Percentiles rank a stretch among this genome's conserved stretches.
These are phyloP conservation scores for Lagocephalus sceleratus DNA, from an alignment of 2,797 vertebrate species.

Conservation along the genomic window DNA sequence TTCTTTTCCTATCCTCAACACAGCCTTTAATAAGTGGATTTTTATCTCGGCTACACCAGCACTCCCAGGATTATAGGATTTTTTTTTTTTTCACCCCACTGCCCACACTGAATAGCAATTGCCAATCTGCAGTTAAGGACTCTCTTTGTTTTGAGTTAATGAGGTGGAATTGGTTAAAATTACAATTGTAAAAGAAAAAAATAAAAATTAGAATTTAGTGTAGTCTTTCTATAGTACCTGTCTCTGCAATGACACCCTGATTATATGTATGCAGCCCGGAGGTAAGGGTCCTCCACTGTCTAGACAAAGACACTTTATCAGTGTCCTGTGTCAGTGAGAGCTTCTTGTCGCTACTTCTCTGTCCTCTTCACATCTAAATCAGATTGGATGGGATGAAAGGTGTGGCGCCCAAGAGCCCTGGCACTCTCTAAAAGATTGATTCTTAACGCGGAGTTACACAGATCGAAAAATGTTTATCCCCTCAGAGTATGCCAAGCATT, in stretches of 20 bases:
- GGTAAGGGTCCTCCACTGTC: conserved; percentile 12
- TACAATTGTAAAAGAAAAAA: conserved; percentile 8
- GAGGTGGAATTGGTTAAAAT: conserved; percentile 18
- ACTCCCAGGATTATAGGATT: conserved; percentile 62
- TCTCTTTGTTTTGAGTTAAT: conserved; percentile 39
- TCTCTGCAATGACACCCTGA: conserved; percentile 1
- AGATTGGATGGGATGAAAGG: conserved; percentile 5
- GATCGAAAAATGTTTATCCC: no score
- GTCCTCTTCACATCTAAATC: conserved; percentile 5
- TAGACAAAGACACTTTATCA: conserved; percentile 27
- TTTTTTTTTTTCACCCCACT: conserved; percentile 15
- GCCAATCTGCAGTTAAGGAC: conserved; percentile 43
- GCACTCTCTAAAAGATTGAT: neutral
- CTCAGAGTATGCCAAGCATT: no score
- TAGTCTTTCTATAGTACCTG: neutral
- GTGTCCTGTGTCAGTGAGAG: conserved; percentile 27
- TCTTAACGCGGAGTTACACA: neutral
- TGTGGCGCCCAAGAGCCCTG: neutral
- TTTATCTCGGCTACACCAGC: conserved; percentile 64
- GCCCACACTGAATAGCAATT: conserved; percentile 62
- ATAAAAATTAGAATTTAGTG: conserved; percentile 2
- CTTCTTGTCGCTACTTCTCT: neutral
- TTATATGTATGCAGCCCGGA: conserved; percentile 1
- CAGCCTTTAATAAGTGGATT: conserved; percentile 71
- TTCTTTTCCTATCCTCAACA: conserved; percentile 43